These are phyloP conservation scores for Oriolus oriolus DNA, from an alignment of 2,113 vertebrate genomes.

Conservation along the genomic window DNA sequence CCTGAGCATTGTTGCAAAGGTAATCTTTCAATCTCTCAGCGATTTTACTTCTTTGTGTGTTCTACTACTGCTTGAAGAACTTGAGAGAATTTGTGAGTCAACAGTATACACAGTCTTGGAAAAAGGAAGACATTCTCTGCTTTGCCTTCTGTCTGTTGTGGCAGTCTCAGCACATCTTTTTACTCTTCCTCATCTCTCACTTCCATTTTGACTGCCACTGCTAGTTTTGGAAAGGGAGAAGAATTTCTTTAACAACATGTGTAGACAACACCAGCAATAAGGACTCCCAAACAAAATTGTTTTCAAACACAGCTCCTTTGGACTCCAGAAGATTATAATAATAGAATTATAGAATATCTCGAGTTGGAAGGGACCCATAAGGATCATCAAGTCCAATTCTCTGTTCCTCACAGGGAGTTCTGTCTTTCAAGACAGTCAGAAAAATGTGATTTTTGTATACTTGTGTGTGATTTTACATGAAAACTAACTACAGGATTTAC, in stretches of 20 bases:
- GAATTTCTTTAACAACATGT: background rate
- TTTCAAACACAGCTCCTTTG: background rate
- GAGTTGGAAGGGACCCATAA: background rate
- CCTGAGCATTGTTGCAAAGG: background rate
- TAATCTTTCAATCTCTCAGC: background rate
- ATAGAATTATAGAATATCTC: background rate
- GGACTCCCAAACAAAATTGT: background rate
- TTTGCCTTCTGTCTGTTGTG: background rate
- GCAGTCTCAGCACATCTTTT: background rate
- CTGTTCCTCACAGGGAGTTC: background rate
- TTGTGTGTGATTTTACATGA: background rate
- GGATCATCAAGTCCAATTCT: background rate
- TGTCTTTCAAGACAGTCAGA: background rate
- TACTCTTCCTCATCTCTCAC: background rate
- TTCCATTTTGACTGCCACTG: background rate
- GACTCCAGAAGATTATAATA: background rate
- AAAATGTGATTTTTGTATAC: background rate
- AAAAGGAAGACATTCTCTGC: background rate
- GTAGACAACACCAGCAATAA: background rate
- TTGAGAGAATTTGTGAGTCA: background rate
- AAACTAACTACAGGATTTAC: background rate
- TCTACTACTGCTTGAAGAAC: background rate
- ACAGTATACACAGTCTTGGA: background rate
- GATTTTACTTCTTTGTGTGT: background rate
- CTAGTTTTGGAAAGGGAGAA: background rate